phyloP scores from a whole-genome alignment of 2,888 invertebrate species.

The Cheilosia variabilis region DNA sequence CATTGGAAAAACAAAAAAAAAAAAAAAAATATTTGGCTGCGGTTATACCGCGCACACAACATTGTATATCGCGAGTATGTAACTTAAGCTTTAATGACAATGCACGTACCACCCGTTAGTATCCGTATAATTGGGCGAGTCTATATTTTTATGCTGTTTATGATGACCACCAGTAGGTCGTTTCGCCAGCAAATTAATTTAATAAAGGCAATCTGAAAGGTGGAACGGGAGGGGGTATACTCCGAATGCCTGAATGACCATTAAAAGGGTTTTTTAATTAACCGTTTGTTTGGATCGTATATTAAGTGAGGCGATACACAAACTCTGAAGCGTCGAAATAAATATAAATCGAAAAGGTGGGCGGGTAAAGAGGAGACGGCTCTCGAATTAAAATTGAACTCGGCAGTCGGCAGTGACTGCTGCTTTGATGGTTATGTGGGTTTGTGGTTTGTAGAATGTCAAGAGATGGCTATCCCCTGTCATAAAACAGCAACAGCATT shows the following conservation, averaged over 20 bases:
- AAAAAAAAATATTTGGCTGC: background rate
- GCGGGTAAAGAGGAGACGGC: background rate
- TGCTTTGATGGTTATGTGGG: conserved; percentile 25
- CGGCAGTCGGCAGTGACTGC: background rate
- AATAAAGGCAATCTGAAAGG: conserved; percentile 44
- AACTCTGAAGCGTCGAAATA: background rate
- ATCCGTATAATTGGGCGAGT: background rate
- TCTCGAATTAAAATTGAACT: conserved; percentile 45
- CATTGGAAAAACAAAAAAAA: background rate
- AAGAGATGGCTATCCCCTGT: background rate
- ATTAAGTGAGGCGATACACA: conserved; percentile 18
- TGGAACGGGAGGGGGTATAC: background rate
- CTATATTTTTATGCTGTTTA: conserved; percentile 50
- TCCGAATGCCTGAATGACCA: conserved; percentile 28
- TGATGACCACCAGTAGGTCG: conserved; percentile 44
- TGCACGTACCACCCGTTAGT: background rate
- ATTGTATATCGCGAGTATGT: conserved; percentile 39
- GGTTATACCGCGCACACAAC: conserved; percentile 2
- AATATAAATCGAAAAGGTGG: background rate
- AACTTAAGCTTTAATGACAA: conserved; percentile 53
- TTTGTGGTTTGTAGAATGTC: background rate
- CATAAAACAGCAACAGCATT: background rate
- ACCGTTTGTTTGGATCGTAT: conserved; percentile 45
- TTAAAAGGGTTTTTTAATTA: conserved; percentile 59
- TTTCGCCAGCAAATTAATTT: conserved; percentile 53